These are phyloP conservation scores for Notothenia rossii DNA, from an alignment of 2,113 vertebrate species.

Conservation along the genomic window DNA sequence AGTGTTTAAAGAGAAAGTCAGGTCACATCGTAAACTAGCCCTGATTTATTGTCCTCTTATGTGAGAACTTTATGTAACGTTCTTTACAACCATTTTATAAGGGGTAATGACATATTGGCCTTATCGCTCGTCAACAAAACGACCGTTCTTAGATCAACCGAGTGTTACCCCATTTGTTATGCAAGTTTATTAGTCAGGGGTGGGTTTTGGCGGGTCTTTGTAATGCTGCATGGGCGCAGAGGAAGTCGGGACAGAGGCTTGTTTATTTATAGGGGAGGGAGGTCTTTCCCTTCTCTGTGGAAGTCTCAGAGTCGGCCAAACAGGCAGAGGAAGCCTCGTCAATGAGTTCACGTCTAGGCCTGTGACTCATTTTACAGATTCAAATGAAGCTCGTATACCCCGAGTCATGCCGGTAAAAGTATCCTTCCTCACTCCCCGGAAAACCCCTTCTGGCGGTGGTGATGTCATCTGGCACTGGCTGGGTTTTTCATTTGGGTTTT, in stretches of 20 bases:
- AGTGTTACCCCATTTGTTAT: slow-evolving; percentile 29
- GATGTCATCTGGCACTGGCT: slow-evolving; percentile 31
- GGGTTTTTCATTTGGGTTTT: slow-evolving; percentile 29
- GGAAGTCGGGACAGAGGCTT: slow-evolving; percentile 64
- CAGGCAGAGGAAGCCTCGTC: slow-evolving; percentile 60
- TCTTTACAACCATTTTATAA: slow-evolving; percentile 34
- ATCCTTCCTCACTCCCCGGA: slow-evolving; percentile 45
- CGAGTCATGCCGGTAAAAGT: slow-evolving; percentile 41
- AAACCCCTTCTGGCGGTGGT: slow-evolving; percentile 49
- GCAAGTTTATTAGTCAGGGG: slow-evolving; percentile 33
- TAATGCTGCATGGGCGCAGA: slow-evolving; percentile 37
- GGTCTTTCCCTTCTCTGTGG: slow-evolving; percentile 61
- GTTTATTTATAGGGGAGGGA: slow-evolving; percentile 73
- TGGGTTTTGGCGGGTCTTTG: slow-evolving; percentile 17
- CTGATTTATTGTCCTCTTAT: slow-evolving; percentile 16
- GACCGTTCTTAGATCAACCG: slow-evolving; percentile 24
- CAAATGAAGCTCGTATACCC: slow-evolving; percentile 1
- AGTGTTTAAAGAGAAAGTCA: neutral
- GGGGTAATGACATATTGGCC: slow-evolving; percentile 13
- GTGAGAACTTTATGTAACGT: slow-evolving; percentile 11
- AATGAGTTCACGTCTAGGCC: slow-evolving; percentile 71
- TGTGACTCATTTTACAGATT: slow-evolving; percentile 63
- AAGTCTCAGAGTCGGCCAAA: slow-evolving; percentile 45
- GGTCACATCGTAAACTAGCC: neutral
- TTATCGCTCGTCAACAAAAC: neutral